phyloP scores from a whole-genome alignment of 2,888 invertebrate species.

The Phytoseiulus persimilis region DNA sequence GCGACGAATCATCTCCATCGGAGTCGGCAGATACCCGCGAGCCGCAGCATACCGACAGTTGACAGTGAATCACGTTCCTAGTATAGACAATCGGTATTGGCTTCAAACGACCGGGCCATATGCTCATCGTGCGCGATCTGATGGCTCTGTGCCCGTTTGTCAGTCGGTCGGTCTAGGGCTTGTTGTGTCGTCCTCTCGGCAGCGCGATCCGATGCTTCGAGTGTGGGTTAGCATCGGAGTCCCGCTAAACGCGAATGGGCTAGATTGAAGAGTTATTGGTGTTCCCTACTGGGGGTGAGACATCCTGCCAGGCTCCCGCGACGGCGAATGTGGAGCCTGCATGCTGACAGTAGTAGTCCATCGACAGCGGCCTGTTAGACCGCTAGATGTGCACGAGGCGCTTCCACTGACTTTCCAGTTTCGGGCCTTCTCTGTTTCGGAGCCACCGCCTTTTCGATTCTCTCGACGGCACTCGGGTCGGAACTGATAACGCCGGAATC shows the following conservation, averaged over 20 bases:
- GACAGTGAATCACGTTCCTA: not conserved
- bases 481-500: no score
- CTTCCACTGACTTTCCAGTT: no score
- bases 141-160: not conserved
- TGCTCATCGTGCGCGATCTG: not conserved
- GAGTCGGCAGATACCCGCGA: not conserved
- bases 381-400: no score
- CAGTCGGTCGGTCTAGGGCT: not conserved
- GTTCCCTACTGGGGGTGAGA: not conserved
- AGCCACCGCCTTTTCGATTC: no score
- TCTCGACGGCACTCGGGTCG: no score
- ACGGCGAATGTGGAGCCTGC: not conserved
- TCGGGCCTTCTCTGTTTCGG: no score
- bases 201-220: not conserved
- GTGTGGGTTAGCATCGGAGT: not conserved
- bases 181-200: no score
- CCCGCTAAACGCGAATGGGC: not conserved
- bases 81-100: not conserved
- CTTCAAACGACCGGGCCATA: not conserved
- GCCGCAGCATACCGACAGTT: no score
- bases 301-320: not conserved
- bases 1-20: not conserved
- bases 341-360: not conserved
- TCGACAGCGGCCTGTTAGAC: no score
- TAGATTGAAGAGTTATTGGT: not conserved